Evolutionary conservation across 2,888 invertebrate species (phyloP).

Genomic region (Neoaliturus tenellus): DNA sequence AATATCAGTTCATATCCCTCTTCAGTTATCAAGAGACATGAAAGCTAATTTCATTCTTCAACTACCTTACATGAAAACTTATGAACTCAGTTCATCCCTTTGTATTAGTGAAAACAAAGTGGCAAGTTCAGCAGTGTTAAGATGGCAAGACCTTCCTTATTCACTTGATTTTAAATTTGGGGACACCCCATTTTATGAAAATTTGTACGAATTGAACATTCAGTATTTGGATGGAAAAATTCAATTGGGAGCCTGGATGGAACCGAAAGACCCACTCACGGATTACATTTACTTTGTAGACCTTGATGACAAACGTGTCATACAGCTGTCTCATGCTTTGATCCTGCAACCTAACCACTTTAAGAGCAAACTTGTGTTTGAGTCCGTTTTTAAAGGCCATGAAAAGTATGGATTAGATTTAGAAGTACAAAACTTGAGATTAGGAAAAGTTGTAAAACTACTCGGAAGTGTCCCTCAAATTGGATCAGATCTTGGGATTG

Average conservation of each 20-base stretch:
- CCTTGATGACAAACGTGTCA: background rate
- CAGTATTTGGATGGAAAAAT: background rate
- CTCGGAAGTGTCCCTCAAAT: slow-evolving; percentile 18
- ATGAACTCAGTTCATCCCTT: background rate
- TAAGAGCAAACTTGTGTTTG: slow-evolving; percentile 15
- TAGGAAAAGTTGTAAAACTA: slow-evolving; percentile 32
- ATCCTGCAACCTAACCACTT: background rate
- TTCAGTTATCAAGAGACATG: background rate
- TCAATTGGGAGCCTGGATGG: slow-evolving; percentile 22
- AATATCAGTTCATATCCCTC: slow-evolving; percentile 35
- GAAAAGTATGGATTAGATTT: slow-evolving; percentile 52
- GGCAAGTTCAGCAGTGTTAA: background rate
- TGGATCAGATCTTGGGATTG: slow-evolving; percentile 45
- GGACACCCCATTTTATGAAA: slow-evolving; percentile 14
- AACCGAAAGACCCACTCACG: background rate
- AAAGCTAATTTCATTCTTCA: background rate
- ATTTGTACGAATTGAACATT: background rate
- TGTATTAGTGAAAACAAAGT: background rate
- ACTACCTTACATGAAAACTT: background rate
- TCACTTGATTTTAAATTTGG: slow-evolving; percentile 1
- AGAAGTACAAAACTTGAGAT: slow-evolving; percentile 7
- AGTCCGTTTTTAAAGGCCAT: slow-evolving; percentile 34
- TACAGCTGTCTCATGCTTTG: background rate
- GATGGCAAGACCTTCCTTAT: background rate
- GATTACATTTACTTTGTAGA: slow-evolving; percentile 33